Conservation (phyloP, 2,797 vertebrate species). For the Nothura maculosa region DNA sequence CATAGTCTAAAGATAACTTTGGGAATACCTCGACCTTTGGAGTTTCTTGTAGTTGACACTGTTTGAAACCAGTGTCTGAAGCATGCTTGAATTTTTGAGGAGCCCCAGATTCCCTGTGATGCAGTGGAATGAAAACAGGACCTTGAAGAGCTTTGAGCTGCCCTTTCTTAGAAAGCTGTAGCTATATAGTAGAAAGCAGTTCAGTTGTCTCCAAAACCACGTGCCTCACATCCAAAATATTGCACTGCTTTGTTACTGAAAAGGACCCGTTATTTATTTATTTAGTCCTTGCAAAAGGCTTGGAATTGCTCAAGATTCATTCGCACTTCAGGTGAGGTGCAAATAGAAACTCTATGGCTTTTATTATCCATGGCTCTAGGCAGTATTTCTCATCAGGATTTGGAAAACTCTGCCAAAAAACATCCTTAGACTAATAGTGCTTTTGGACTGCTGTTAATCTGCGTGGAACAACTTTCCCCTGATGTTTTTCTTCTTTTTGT, state of each 20-base stretch:
- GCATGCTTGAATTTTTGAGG: not conserved
- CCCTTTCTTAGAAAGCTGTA: not conserved
- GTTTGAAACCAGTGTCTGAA: not conserved
- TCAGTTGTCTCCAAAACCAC: not conserved
- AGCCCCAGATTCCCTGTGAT: not conserved
- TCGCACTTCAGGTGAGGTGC: fast-evolving
- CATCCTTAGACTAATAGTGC: not conserved
- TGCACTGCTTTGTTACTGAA: not conserved
- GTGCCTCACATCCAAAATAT: not conserved
- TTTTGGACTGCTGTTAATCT: not conserved
- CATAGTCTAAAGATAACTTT: not conserved
- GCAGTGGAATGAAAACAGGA: not conserved
- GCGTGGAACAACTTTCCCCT: not conserved
- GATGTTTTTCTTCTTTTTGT: not conserved
- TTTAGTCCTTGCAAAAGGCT: not conserved
- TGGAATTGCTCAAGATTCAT: not conserved
- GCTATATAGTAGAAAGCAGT: not conserved
- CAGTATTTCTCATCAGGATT: not conserved
- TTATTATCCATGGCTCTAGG: not conserved
- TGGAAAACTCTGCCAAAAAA: not conserved
- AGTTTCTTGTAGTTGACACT: not conserved
- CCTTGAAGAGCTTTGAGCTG: not conserved
- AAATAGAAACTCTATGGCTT: not conserved
- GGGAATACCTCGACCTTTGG: not conserved
- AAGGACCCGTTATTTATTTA: fast-evolving